Evolutionary conservation across 64 coral and sea anemone species (phyloP).

Genomic region (Montipora cactus): DNA sequence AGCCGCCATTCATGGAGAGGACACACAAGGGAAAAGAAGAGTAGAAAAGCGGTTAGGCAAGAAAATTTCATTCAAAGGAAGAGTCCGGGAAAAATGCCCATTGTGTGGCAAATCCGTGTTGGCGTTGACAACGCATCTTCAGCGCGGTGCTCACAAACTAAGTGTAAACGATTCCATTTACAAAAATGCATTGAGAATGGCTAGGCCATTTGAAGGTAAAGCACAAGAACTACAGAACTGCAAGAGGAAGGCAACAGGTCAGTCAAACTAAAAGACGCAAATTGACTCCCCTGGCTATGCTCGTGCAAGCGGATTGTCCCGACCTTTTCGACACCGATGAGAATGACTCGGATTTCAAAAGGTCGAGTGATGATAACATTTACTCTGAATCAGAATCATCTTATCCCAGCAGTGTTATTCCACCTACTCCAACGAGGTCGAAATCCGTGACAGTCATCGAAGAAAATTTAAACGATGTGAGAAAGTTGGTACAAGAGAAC

Average conservation of each 20-base stretch:
- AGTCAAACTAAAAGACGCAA: neutral
- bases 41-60: neutral
- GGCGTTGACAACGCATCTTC: neutral
- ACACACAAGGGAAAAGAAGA: neutral
- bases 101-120: neutral
- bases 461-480: neutral
- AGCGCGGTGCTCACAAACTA: neutral
- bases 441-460: neutral
- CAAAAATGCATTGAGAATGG: neutral
- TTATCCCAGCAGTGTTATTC: neutral
- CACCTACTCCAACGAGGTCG: neutral
- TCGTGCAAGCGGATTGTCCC: neutral
- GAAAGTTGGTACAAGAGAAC: conserved; percentile 1
- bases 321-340: neutral
- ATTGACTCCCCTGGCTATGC: neutral
- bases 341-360: neutral
- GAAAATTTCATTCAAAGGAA: neutral
- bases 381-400: neutral
- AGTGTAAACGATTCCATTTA: conserved; percentile 1
- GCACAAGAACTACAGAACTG: neutral
- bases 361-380: neutral
- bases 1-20: neutral
- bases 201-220: neutral
- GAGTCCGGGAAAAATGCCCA: neutral
- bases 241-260: neutral